Conservation (phyloP, 2,888 invertebrate genomes). For the Deroplatys truncata region DNA sequence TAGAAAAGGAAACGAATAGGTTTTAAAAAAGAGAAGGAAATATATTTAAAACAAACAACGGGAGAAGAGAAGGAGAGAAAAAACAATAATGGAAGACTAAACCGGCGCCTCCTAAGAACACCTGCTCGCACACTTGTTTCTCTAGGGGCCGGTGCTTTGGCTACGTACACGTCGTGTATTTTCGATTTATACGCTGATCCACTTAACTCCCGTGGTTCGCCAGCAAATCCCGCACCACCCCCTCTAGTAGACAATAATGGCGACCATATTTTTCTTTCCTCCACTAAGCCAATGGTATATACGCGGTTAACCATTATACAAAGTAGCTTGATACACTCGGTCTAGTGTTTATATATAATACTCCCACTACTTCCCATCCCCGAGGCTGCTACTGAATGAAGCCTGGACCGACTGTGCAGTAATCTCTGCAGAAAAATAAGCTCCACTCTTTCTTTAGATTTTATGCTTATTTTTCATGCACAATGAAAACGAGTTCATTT, state of each 20-base stretch:
- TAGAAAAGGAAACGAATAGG: background rate
- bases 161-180: conserved; percentile 1
- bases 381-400: background rate
- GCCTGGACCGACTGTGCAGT: background rate
- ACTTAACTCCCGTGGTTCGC: conserved; percentile 14
- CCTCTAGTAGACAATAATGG: conserved; percentile 7
- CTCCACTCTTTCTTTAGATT: background rate
- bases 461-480: background rate
- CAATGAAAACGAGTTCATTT: background rate
- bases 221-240: conserved; percentile 8
- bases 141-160: background rate
- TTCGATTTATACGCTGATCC: conserved; percentile 17
- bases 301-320: conserved; percentile 14
- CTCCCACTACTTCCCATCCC: background rate
- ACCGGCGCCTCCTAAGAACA: conserved; percentile 2
- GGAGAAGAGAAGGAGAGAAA: background rate
- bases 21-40: background rate
- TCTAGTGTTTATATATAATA: background rate
- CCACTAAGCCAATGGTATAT: conserved; percentile 16
- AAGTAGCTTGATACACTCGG: conserved; percentile 8
- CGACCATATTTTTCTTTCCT: conserved; percentile 15
- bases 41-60: conserved; percentile 11
- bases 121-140: conserved; percentile 3
- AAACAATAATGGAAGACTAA: conserved; percentile 16
- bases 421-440: background rate